Conservation (phyloP, 1,140 invertebrate species). For the Ips nitidus region DNA sequence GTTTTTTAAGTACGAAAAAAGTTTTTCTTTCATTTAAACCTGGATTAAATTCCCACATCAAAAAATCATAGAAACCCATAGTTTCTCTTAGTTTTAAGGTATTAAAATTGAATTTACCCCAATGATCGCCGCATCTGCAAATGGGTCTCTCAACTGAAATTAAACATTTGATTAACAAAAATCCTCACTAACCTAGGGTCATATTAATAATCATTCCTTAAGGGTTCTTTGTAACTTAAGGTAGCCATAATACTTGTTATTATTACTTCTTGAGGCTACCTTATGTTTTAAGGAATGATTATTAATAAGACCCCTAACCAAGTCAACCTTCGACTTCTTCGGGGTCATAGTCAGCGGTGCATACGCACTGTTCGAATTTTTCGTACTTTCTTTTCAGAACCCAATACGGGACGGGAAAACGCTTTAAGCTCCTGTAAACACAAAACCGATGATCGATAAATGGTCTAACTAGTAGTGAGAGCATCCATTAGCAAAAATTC, state of each 20-base stretch:
- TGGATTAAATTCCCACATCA: too few species aligned
- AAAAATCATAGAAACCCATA: too few species aligned
- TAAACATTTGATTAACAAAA: too few species aligned
- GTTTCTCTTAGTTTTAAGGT: too few species aligned
- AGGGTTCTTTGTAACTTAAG: too few species aligned
- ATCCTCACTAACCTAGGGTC: too few species aligned
- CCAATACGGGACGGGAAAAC: constrained; percentile 26
- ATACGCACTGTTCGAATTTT: constrained; percentile 15
- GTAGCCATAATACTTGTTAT: too few species aligned
- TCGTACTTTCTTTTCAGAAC: constrained; percentile 15
- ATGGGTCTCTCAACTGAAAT: constrained; percentile 26
- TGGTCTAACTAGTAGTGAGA: background rate
- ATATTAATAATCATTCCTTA: too few species aligned
- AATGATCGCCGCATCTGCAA: constrained; percentile 26
- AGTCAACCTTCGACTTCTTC: constrained; percentile 5
- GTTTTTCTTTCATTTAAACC: too few species aligned
- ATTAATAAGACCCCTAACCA: too few species aligned
- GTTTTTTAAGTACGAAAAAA: too few species aligned
- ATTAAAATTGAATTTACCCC: background rate
- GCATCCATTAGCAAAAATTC: background rate
- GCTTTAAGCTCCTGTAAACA: constrained; percentile 6
- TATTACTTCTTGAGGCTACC: background rate
- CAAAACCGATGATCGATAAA: constrained; percentile 1
- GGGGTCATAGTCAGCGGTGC: constrained; percentile 14
- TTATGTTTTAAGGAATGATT: constrained; percentile 4